A percentile compares a stretch with the other conserved stretches of the same genome.
phyloP scores from a whole-genome alignment of 2,888 invertebrate species.

The Melanchra persicariae region DNA sequence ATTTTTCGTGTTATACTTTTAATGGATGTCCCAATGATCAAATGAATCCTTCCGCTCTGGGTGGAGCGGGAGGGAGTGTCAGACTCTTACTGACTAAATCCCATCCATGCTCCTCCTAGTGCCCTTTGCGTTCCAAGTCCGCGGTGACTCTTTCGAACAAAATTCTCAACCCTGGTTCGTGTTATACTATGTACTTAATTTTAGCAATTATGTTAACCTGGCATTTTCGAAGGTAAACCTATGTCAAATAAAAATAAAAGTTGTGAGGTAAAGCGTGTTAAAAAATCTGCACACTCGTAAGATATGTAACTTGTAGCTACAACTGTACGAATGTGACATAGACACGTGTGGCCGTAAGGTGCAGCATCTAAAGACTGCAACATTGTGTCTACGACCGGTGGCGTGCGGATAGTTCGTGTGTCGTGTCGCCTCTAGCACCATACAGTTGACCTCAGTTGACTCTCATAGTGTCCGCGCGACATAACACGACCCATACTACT shows the following conservation, averaged over 20 bases:
- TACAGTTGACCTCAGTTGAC: slow-evolving; percentile 69
- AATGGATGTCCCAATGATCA: no score
- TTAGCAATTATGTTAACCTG: neutral
- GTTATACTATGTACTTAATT: no score
- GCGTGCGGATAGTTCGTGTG: slow-evolving; percentile 38
- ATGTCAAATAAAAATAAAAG: neutral
- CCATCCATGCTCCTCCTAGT: no score
- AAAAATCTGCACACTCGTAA: neutral
- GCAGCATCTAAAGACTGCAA: slow-evolving; percentile 43
- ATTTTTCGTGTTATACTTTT: no score
- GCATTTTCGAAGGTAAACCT: neutral
- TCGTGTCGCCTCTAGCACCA: slow-evolving; percentile 50
- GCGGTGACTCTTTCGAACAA: no score
- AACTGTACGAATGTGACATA: neutral
- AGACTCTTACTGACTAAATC: no score
- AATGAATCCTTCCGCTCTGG: no score
- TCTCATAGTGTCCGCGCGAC: slow-evolving; percentile 55
- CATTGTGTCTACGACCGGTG: slow-evolving; percentile 25
- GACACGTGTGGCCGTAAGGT: slow-evolving; percentile 34
- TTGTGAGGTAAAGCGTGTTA: neutral
- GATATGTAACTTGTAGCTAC: no score
- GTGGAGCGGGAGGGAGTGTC: no score
- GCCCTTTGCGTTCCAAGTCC: no score
- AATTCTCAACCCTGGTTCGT: no score
- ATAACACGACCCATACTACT: slow-evolving; percentile 39